phyloP scores from a whole-genome alignment of 2,888 invertebrate species.

The Meteorus cinctellus region DNA sequence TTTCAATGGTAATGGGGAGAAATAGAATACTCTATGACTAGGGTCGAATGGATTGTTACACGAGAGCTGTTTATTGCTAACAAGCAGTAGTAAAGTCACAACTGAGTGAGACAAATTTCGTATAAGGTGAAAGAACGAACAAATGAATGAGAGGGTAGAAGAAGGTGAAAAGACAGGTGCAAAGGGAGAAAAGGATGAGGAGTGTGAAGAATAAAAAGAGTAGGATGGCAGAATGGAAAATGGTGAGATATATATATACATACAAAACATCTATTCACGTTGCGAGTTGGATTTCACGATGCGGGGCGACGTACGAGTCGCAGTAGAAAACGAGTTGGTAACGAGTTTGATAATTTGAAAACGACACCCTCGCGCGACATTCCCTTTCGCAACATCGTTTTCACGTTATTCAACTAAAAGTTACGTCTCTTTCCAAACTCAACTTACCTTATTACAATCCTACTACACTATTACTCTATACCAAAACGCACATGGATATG shows the following conservation, averaged over 20 bases:
- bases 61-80: slow-evolving; percentile 5
- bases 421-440: slow-evolving; percentile 17
- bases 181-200: slow-evolving; percentile 3
- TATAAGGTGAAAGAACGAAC: neutral
- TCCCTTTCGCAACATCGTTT: slow-evolving; percentile 29
- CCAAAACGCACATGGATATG: too few relatives aligned
- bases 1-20: slow-evolving; percentile 22
- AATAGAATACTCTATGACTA: slow-evolving; percentile 16
- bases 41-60: slow-evolving; percentile 22
- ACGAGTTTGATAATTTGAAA: slow-evolving; percentile 55
- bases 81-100: neutral
- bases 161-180: neutral
- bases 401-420: slow-evolving; percentile 44
- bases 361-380: slow-evolving; percentile 30
- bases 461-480: neutral
- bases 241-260: slow-evolving; percentile 15
- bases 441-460: neutral
- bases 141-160: neutral
- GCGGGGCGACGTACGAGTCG: slow-evolving; percentile 42
- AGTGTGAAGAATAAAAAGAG: too few relatives aligned
- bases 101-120: neutral
- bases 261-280: slow-evolving; percentile 40
- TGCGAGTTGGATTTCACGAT: slow-evolving; percentile 39
- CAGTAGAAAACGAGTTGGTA: slow-evolving; percentile 53
- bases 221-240: too few relatives aligned